phyloP scores from a whole-genome alignment of 2,888 invertebrate species.

The Thalpophila matura region DNA sequence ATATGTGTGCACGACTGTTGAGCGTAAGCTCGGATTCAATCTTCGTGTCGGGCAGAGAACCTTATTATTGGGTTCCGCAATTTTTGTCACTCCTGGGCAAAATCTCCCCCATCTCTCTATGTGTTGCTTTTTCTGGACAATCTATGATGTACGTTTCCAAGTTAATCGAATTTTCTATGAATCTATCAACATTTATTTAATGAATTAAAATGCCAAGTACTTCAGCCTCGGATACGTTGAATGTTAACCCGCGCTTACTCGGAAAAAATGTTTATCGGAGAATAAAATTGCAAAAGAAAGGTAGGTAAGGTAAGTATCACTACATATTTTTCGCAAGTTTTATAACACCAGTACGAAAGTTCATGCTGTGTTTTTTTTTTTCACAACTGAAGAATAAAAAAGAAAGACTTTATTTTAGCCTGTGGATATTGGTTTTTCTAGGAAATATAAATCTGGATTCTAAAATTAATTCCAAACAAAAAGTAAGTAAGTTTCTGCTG shows the following conservation, averaged over 20 bases:
- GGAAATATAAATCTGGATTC: too few species aligned
- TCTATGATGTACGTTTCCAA: neutral
- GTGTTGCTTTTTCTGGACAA: too few species aligned
- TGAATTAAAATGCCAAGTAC: neutral
- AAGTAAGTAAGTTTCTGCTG: neutral
- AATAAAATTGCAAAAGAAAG: neutral
- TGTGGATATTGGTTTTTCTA: too few species aligned
- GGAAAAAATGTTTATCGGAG: neutral
- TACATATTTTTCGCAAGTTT: neutral
- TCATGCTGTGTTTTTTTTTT: neutral
- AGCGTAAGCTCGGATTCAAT: too few species aligned
- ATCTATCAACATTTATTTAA: constrained; percentile 15
- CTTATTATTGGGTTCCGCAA: too few species aligned
- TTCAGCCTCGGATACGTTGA: neutral
- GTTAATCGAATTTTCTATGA: neutral
- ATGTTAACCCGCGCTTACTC: neutral
- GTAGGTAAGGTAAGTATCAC: neutral
- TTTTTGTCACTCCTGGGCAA: too few species aligned
- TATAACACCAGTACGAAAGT: neutral
- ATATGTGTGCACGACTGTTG: too few species aligned
- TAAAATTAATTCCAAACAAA: neutral
- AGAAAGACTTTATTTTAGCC: too few species aligned
- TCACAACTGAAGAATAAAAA: too few species aligned
- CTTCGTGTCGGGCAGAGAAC: too few species aligned
- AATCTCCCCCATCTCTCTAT: too few species aligned